A percentile compares a stretch with the other conserved stretches of the same genome.
Evolutionary conservation across 2,113 vertebrate genomes (phyloP).

Genomic region (Dasypus novemcinctus): DNA sequence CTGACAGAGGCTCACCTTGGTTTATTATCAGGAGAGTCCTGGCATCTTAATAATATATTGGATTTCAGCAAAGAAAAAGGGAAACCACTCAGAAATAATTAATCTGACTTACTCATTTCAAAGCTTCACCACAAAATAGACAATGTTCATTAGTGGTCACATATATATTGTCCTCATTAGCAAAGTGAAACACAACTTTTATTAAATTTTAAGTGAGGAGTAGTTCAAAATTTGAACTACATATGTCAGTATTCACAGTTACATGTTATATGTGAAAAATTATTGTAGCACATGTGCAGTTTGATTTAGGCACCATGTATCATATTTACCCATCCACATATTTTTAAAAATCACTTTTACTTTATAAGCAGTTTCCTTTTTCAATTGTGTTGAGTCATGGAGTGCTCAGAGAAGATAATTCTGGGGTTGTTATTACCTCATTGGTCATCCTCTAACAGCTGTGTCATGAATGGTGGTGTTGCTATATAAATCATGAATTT

Average conservation of each 20-base stretch:
- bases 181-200: constrained; percentile 32
- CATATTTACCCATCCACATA: not conserved
- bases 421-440: not conserved
- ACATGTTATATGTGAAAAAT: not conserved
- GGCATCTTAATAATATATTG: constrained; percentile 74
- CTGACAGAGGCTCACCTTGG: constrained; percentile 74
- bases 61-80: constrained; percentile 62
- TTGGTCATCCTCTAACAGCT: constrained; percentile 2
- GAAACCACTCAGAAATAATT: constrained; percentile 70
- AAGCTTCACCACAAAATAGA: constrained; percentile 51
- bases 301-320: not conserved
- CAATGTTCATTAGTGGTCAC: constrained; percentile 54
- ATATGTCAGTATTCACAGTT: not conserved
- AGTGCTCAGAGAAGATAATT: constrained; percentile 13
- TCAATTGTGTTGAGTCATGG: not conserved
- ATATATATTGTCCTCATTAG: constrained; percentile 51
- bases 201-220: constrained; percentile 19
- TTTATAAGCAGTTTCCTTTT: not conserved
- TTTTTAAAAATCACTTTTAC: constrained; percentile 7
- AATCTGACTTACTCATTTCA: constrained; percentile 49
- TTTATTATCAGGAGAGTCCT: constrained; percentile 63
- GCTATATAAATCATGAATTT: not conserved
- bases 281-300: not conserved
- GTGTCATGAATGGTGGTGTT: not conserved
- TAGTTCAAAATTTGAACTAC: constrained; percentile 42